Base-by-base conservation (phyloP, 2,888 invertebrate species). In the Shargacucullia verbasci region DNA sequence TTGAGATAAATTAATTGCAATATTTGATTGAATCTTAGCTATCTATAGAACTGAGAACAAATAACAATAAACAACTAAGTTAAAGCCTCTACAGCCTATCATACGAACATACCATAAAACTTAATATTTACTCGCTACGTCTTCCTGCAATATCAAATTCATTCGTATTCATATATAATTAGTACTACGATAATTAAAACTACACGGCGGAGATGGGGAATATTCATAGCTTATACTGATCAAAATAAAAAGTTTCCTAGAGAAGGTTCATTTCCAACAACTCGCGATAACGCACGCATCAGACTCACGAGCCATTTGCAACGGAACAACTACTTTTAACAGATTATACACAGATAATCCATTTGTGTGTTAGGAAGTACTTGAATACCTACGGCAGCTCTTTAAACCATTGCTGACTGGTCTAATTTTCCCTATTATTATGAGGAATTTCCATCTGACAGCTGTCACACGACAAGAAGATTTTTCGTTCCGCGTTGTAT, bases 111-210 rank as follows among this genome's bases (percentile, higher is more conserved):
- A 13, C 4, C 6, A 39, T 35, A 47, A 10, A 25, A 52, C 27
- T 29, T 5, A 33, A 10, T 37, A 38, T 39, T 34, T 29, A 13
- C 39, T 37, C 15, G 11, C 9, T 29, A 48, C 34, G 13, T 45
- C 43, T 29, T 37, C 39, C 46, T 45, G 44, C 29, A 60, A 65
- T 47, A 58, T 61, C 38, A 57, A 58, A 61, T 61, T 62, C 62
- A 69, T 66, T 46, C 60, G 64, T 63, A 64, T 74, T 48, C 70
- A 63, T 60, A 38, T 40, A 37, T 52, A 67, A 70, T 73, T 63
- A 58, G 55, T 65, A 61, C 37, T 20, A 60, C 33, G 43, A 55
- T 70, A 73, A 70, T 75, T 75, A 70, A 64, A 71, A 60, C 48
- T 64, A 48, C 53, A 57, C 47, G 67, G 56, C 62, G 53, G 60